Base-by-base conservation (phyloP, 2,797 vertebrate genomes). In the Oreochromis grahami region DNA sequence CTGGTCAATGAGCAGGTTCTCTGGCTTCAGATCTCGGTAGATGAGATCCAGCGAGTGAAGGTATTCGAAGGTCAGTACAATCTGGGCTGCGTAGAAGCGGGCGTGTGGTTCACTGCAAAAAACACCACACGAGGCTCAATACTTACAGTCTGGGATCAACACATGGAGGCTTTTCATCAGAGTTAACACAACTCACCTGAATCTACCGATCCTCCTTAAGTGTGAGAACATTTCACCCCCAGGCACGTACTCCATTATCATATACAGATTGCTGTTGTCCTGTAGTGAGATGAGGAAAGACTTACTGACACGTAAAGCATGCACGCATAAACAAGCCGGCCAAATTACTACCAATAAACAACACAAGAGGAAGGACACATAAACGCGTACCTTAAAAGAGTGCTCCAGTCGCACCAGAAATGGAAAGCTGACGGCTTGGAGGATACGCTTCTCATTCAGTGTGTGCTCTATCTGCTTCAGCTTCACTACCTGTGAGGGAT, bases 221-320 rank as follows among this genome's bases (percentile, higher is more conserved):
- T 99, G 98, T 81, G 97, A 98, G 94, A 99, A 99, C 98, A 98
- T 98, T 94, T 99, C 98, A 3, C 98, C 98, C 1, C 98, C 98
- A 1, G 97, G 97, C 84, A 99, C 97, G 26, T 98, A 98, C 92
- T 99, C 98, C 98, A 99, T 98, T 91, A 99, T 95, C 98, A 99
- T 98, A 93, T 99, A 99, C 68, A 99, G 96, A 94, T 98, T 98
- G 85, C 97, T 97, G 95, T 98, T 97, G 93, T 99, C 98, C 97
- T 98, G 91, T 6, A 55, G 81, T 51, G 53, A 87, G 26, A 89
- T 4, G 24, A 77, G 74, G 11, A 65, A 60, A 43, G 38, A 72
- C 15, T 84, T 26, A 87, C 4, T 43, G 8, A 78, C 17, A 51
- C 24, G 45, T 26, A 84, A 83, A 83, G 68, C 11, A 63, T 2